These are phyloP conservation scores for Dipus sagitta DNA, from an alignment of 2,797 vertebrate genomes.

Conservation along the genomic window DNA sequence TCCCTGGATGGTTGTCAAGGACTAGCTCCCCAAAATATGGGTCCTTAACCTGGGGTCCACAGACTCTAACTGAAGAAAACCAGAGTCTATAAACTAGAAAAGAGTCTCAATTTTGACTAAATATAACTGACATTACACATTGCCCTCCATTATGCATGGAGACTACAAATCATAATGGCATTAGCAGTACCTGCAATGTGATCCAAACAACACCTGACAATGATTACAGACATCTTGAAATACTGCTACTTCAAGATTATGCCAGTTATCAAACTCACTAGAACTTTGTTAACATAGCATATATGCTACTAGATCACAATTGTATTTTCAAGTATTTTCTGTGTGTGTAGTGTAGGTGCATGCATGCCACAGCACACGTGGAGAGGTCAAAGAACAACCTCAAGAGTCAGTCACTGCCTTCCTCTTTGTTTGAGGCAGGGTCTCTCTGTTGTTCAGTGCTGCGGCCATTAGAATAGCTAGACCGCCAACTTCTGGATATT, in stretches of 20 bases:
- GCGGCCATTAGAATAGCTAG: too few species aligned
- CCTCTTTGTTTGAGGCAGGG: too few species aligned
- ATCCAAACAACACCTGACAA: background rate
- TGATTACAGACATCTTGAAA: slow-evolving; percentile 12
- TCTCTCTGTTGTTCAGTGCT: too few species aligned
- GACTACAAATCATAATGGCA: background rate
- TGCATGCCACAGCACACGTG: too few species aligned
- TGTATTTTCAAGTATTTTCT: too few species aligned
- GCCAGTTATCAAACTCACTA: background rate
- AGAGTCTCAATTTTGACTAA: slow-evolving; percentile 43
- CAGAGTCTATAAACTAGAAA: slow-evolving; percentile 13
- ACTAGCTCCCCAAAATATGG: background rate
- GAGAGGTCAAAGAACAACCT: too few species aligned
- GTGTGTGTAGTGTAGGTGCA: too few species aligned
- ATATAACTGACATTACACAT: slow-evolving; percentile 29
- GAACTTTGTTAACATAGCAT: background rate
- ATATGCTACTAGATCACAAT: background rate
- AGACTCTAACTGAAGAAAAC: background rate
- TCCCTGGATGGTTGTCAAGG: background rate
- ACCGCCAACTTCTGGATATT: too few species aligned
- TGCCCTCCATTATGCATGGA: background rate
- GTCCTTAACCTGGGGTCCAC: background rate
- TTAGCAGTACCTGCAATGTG: background rate
- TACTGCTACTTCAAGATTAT: slow-evolving; percentile 29
- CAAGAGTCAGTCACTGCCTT: too few species aligned